These are phyloP conservation scores for Myocastor coypus DNA, from an alignment of 2,113 vertebrate genomes.

Conservation along the genomic window DNA sequence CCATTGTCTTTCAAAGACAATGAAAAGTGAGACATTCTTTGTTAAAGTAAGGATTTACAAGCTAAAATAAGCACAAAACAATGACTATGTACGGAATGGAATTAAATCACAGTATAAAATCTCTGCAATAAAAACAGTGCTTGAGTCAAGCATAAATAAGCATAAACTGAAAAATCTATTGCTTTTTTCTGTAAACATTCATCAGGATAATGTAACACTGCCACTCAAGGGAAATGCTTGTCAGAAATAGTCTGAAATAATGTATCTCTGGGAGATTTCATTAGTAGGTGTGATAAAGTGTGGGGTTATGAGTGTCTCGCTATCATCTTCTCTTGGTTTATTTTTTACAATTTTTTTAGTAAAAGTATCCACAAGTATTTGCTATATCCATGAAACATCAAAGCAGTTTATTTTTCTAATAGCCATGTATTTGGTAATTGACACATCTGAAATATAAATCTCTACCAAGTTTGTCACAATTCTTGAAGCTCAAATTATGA, in stretches of 20 bases:
- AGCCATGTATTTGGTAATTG: neutral
- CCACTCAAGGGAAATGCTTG: neutral
- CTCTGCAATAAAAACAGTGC: neutral
- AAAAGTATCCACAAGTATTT: neutral
- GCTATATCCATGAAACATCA: neutral
- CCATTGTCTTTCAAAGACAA: conserved; percentile 55
- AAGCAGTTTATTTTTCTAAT: neutral
- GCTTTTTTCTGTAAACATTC: neutral
- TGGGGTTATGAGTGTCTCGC: neutral
- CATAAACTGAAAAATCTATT: conserved; percentile 46
- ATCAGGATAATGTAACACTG: neutral
- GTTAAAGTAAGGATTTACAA: conserved; percentile 27
- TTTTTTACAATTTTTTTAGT: conserved; percentile 5
- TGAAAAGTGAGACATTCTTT: conserved; percentile 19
- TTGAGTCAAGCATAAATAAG: neutral
- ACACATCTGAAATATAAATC: neutral
- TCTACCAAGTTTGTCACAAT: neutral
- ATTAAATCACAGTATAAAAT: conserved; percentile 47
- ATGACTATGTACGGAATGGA: neutral
- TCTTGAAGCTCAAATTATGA: conserved; percentile 9
- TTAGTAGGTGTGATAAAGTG: conserved; percentile 31
- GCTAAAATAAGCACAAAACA: conserved; percentile 32
- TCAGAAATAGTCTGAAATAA: neutral
- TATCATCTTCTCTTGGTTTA: neutral
- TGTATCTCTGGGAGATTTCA: neutral